These are phyloP conservation scores for Monopterus albus DNA, from an alignment of 2,113 vertebrate species.

Conservation along the genomic window DNA sequence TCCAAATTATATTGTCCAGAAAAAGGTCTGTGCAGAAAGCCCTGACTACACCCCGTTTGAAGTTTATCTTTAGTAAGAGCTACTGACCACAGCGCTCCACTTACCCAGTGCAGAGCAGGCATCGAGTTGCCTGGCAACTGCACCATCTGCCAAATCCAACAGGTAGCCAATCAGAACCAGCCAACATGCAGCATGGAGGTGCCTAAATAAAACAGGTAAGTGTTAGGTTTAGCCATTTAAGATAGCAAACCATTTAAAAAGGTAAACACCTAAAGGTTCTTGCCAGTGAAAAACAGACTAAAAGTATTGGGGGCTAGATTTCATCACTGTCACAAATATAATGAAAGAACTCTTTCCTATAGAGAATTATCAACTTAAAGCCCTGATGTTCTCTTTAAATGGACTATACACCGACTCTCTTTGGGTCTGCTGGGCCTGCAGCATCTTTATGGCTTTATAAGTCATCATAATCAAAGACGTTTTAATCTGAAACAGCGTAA, in stretches of 20 bases:
- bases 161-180: slow-evolving; percentile 91
- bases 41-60: slow-evolving; percentile 31
- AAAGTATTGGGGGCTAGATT: not conserved
- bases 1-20: slow-evolving; percentile 35
- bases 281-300: not conserved
- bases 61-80: slow-evolving; percentile 44
- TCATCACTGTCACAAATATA: not conserved
- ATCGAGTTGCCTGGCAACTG: slow-evolving; percentile 87
- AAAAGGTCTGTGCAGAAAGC: slow-evolving; percentile 41
- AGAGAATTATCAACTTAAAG: too few relatives aligned
- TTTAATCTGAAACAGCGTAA: too few relatives aligned
- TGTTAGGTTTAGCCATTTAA: slow-evolving; percentile 20
- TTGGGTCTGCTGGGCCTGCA: too few relatives aligned
- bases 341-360: too few relatives aligned
- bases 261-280: slow-evolving; percentile 1
- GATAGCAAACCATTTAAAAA: not conserved
- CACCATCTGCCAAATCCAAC: slow-evolving; percentile 88
- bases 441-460: too few relatives aligned
- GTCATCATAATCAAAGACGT: too few relatives aligned
- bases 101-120: slow-evolving; percentile 90
- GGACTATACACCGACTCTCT: too few relatives aligned
- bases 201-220: slow-evolving; percentile 75
- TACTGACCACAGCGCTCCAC: slow-evolving; percentile 65
- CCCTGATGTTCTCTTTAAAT: too few relatives aligned
- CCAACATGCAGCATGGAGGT: slow-evolving; percentile 89